Evolutionary conservation across 2,888 invertebrate species (phyloP), one percentile per base, ranked within the genome.

Genomic region (Unio delphinus): DNA sequence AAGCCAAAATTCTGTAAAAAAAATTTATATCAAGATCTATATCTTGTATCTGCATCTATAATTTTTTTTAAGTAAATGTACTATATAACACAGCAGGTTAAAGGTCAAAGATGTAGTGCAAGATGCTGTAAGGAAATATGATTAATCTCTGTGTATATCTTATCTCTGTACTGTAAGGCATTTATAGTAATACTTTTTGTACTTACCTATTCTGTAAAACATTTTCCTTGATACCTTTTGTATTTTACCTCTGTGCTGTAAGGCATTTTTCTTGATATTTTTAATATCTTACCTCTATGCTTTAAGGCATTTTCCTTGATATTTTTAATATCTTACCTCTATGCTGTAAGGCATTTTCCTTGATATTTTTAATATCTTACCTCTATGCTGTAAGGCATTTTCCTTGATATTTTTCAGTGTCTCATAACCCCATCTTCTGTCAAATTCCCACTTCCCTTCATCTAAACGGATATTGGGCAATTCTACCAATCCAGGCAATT

Each of bases 391-490:
- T 18, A 74, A 64, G 4, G 80, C 77, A 70, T 87, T 84, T 68
- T 88, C 87, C 68, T 81, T 83, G 67, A 88, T 88, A 64, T 74
- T 81, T 55, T 84, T 83, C 45, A 86, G 92, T 90, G 93, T 91
- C 68, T 87, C 88, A 85, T 92, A 93, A 30, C 93, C 92, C 94
- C 94, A 90, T 87, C 93, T 89, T 89, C 93, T 87, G 81, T 93
- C 89, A 90, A 93, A 92, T 73, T 92, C 92, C 72, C 92, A 92
- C 61, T 92, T 92, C 1, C 94, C 94, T 34, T 93, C 93, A 88
- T 94, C 94, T 76, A 95, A 90, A 67, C 94, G 92, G 64, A 94
- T 59, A 18, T 74, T 69, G 6, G 71, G 69, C 17, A 81, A 63
- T 23, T 63, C 65, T 5, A 72, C 68, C 30, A 81, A 64, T 18